phyloP scores from a whole-genome alignment of 2,797 vertebrate genomes.

The Chlorospingus semifuscus region DNA sequence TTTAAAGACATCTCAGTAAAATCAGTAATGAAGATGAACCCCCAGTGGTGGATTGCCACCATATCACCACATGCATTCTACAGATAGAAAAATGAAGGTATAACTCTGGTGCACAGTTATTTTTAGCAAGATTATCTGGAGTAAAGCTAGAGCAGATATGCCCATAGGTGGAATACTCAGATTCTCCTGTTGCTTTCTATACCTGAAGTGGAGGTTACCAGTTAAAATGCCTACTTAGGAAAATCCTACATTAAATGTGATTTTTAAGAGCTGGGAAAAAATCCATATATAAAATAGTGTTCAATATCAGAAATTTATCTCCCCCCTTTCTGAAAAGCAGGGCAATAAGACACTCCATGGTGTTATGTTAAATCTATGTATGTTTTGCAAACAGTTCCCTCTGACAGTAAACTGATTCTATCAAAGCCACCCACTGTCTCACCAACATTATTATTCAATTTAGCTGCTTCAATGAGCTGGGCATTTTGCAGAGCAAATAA shows the following conservation, averaged over 20 bases:
- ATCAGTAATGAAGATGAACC: background rate
- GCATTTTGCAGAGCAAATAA: background rate
- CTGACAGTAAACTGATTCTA: background rate
- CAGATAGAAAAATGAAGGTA: background rate
- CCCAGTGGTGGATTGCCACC: background rate
- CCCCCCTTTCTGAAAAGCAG: background rate
- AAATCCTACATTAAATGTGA: background rate
- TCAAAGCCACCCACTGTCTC: background rate
- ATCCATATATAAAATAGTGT: background rate
- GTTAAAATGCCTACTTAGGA: background rate
- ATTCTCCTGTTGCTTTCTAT: background rate
- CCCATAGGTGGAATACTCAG: background rate
- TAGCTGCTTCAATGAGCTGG: background rate
- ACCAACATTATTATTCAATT: background rate
- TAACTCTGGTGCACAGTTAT: background rate
- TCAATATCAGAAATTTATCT: background rate
- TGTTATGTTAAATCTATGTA: background rate
- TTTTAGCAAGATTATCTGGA: background rate
- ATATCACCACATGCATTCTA: background rate
- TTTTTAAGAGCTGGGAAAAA: background rate
- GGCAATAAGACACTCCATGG: background rate
- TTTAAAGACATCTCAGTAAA: background rate
- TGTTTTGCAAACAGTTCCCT: background rate
- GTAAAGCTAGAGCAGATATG: background rate
- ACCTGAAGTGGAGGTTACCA: background rate